Evolutionary conservation across 1,140 invertebrate genomes (phyloP).

Genomic region (Brachionus asplanchnoidis): DNA sequence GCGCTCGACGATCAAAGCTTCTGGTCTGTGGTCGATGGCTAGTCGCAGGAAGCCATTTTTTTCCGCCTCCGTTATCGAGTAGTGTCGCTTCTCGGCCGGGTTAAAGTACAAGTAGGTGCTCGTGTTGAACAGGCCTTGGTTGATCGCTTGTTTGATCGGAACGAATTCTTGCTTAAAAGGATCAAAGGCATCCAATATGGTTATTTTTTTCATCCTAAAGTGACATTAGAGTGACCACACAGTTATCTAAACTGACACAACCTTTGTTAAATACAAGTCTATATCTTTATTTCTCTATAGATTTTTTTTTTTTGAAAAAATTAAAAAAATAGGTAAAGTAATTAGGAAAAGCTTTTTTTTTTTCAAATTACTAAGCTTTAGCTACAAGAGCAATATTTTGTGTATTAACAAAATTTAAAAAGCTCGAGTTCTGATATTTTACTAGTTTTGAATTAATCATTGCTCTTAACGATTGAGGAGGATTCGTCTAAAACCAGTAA

Average conservation of each 20-base stretch:
- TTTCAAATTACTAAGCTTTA: not conserved
- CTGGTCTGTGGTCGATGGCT: constrained; percentile 16
- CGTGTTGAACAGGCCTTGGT: constrained; percentile 18
- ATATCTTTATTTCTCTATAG: not conserved
- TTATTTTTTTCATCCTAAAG: constrained; percentile 29
- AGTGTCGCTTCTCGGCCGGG: not conserved
- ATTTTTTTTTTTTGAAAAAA: not conserved
- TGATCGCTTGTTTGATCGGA: constrained; percentile 19
- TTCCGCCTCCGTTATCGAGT: constrained; percentile 4
- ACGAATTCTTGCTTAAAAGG: not conserved
- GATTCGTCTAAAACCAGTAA: not conserved
- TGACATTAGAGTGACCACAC: not conserved
- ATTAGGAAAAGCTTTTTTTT: not conserved
- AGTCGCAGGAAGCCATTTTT: not conserved
- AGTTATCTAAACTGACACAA: not conserved
- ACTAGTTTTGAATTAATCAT: not conserved
- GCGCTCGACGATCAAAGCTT: constrained; percentile 7
- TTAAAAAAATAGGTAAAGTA: not conserved
- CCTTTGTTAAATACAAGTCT: not conserved
- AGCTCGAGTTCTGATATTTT: not conserved
- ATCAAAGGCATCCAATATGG: constrained; percentile 14
- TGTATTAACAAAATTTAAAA: not conserved
- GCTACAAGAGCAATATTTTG: not conserved
- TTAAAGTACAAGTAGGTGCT: constrained; percentile 26
- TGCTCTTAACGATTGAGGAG: not conserved